Evolutionary conservation across 23 tunicate species (phyloP).

Genomic region (Oikopleura vanhoeffeni): DNA sequence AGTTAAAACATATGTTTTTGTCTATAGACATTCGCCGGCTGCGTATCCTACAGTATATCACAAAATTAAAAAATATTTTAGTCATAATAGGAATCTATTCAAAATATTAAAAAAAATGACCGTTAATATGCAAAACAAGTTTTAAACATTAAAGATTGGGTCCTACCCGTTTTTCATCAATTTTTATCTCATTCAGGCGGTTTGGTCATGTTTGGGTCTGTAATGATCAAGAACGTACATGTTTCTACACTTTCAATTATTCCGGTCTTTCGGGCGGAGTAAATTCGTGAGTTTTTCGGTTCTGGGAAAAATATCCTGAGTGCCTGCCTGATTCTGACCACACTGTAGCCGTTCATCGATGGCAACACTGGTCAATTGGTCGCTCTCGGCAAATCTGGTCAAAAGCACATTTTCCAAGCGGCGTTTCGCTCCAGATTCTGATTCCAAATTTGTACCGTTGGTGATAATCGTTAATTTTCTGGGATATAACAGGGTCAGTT

Average conservation of each 20-base stretch:
- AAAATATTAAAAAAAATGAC: too few relatives aligned
- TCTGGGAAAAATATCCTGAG: constrained; percentile 57
- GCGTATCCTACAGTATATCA: too few relatives aligned
- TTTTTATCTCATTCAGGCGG: constrained; percentile 16
- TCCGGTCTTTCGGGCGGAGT: constrained; percentile 46
- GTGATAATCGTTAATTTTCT: constrained; percentile 69
- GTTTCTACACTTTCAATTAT: constrained; percentile 38
- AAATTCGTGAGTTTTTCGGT: constrained; percentile 51
- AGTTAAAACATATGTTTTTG: too few relatives aligned
- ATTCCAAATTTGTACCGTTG: constrained; percentile 81
- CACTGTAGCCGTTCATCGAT: constrained; percentile 77
- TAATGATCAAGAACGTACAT: constrained; percentile 17
- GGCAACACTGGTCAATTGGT: constrained; percentile 58
- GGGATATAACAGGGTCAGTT: constrained; percentile 33
- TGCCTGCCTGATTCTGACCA: constrained; percentile 78
- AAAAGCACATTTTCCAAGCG: constrained; percentile 44
- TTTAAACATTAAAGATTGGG: too few relatives aligned
- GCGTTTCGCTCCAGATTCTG: constrained; percentile 89
- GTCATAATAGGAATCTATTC: too few relatives aligned
- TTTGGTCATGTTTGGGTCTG: background rate
- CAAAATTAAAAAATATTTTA: too few relatives aligned
- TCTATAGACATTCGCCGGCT: too few relatives aligned
- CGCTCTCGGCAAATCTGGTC: background rate
- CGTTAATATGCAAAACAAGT: too few relatives aligned
- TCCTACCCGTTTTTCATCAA: too few relatives aligned